Percentiles rank a stretch among this genome's conserved stretches.
Conservation (phyloP, 2,113 vertebrate species). For the Apteryx owenii region DNA sequence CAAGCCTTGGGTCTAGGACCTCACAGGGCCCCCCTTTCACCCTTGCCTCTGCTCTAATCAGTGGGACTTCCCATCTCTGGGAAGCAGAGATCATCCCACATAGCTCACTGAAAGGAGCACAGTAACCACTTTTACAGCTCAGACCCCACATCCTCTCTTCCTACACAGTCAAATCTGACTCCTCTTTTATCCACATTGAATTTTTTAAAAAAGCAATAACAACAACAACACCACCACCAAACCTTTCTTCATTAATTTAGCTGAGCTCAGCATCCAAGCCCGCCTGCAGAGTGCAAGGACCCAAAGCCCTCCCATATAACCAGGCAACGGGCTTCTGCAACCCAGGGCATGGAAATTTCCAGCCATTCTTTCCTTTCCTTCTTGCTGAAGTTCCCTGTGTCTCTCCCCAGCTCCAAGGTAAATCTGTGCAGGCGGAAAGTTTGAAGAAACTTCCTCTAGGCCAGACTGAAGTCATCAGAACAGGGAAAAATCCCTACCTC, state of each 20-base stretch:
- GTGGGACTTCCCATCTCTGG: not conserved
- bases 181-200: not conserved
- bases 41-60: not conserved
- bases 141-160: not conserved
- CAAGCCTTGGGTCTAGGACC: accelerated
- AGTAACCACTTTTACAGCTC: not conserved
- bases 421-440: constrained; percentile 33
- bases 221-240: not conserved
- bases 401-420: not conserved
- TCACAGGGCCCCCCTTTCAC: not conserved
- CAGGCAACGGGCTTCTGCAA: not conserved
- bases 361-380: constrained; percentile 18
- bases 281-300: not conserved
- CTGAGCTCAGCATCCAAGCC: not conserved
- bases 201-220: not conserved
- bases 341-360: constrained; percentile 35
- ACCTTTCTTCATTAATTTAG: not conserved
- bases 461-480: not conserved
- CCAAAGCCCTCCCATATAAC: not conserved
- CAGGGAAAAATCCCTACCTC: not conserved
- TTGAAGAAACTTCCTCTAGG: constrained; percentile 44
- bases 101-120: not conserved
- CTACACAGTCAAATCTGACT: not conserved
- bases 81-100: not conserved
- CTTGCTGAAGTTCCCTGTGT: not conserved